These are phyloP conservation scores for Manis pentadactyla DNA, from an alignment of 2,797 vertebrate species.

Conservation along the genomic window DNA sequence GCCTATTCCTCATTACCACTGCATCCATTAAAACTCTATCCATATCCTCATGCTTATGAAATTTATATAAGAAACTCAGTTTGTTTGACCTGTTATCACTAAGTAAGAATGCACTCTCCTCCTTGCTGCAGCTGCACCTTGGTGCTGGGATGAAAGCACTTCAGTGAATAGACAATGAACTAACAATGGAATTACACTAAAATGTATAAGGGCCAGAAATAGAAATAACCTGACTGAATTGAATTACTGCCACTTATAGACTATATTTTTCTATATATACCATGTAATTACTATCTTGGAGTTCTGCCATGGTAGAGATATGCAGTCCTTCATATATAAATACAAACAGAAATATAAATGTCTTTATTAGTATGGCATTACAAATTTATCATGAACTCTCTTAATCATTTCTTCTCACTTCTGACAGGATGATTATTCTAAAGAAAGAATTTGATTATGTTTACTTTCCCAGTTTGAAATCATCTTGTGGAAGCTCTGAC, in stretches of 20 bases:
- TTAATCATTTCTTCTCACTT: neutral
- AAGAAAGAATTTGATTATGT: neutral
- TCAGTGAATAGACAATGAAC: neutral
- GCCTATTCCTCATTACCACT: neutral
- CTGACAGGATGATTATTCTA: neutral
- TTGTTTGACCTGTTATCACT: neutral
- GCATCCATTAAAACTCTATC: neutral
- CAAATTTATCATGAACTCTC: neutral
- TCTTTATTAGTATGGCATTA: neutral
- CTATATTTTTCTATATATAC: neutral
- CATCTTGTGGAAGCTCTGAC: neutral
- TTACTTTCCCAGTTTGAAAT: neutral
- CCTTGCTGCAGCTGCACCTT: neutral
- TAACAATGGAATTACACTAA: neutral
- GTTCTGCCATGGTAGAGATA: neutral
- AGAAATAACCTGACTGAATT: conserved; percentile 1
- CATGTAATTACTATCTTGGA: neutral
- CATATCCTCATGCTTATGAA: neutral
- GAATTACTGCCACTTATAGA: neutral
- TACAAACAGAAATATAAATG: neutral
- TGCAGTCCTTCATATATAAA: neutral
- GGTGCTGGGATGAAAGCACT: neutral
- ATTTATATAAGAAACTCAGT: neutral
- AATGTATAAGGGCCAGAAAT: neutral
- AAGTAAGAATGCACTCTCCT: neutral